Percentiles rank a stretch among this genome's conserved stretches.
These are phyloP conservation scores for Peromyscus maniculatus DNA, from an alignment of 2,113 vertebrate species.

Conservation along the genomic window DNA sequence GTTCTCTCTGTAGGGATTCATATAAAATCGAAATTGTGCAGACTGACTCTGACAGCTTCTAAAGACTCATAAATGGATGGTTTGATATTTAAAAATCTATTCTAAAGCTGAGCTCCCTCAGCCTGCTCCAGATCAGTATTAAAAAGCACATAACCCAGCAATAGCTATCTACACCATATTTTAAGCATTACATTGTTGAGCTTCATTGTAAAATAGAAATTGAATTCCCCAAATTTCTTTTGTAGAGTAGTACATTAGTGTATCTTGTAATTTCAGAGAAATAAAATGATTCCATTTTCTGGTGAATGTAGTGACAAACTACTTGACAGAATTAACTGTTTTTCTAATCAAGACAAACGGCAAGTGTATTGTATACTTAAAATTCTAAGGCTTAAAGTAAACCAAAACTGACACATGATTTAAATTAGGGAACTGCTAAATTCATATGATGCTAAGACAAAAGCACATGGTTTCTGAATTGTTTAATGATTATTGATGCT, in stretches of 20 bases:
- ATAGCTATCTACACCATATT: constrained; percentile 49
- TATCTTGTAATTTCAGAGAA: constrained; percentile 45
- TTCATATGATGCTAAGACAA: constrained; percentile 10
- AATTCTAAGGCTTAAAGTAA: constrained; percentile 35
- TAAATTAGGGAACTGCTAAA: constrained; percentile 1
- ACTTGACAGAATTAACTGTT: neutral
- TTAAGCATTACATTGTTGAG: constrained; percentile 58
- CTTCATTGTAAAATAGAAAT: constrained; percentile 50
- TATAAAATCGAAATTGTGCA: constrained; percentile 43
- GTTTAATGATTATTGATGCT: constrained; percentile 35
- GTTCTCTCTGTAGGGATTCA: constrained; percentile 64
- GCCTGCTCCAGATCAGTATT: constrained; percentile 55
- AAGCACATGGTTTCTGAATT: constrained; percentile 31
- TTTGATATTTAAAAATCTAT: constrained; percentile 70
- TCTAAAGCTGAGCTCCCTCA: constrained; percentile 58
- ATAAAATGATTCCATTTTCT: neutral
- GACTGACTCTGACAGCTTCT: constrained; percentile 60
- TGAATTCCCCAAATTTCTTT: constrained; percentile 55
- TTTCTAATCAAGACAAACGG: constrained; percentile 63
- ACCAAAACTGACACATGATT: constrained; percentile 44
- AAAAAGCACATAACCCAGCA: constrained; percentile 49
- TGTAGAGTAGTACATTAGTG: neutral
- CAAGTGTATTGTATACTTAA: constrained; percentile 31
- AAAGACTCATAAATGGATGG: constrained; percentile 55
- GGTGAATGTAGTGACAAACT: constrained; percentile 36